These are phyloP conservation scores for Pandemis cinnamomeana DNA, from an alignment of 2,888 invertebrate species.

Conservation along the genomic window DNA sequence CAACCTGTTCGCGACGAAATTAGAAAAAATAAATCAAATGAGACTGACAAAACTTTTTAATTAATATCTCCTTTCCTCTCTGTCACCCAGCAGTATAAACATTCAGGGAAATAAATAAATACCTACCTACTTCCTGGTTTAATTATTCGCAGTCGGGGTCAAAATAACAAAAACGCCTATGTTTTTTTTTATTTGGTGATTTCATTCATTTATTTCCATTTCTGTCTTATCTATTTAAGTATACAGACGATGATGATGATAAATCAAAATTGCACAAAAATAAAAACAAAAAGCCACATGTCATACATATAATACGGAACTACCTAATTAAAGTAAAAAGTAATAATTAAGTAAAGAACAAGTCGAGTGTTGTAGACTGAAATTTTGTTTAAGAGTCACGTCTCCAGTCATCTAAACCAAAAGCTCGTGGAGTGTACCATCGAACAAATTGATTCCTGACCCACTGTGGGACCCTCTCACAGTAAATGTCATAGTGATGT, in stretches of 20 bases:
- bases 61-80: conserved; percentile 44
- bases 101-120: too few relatives aligned
- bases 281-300: background rate
- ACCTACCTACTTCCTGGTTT: background rate
- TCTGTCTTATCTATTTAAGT: background rate
- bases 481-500: too few relatives aligned
- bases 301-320: background rate
- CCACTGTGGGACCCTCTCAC: too few relatives aligned
- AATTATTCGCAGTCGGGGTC: background rate
- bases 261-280: background rate
- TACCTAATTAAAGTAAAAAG: background rate
- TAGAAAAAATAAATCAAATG: conserved; percentile 70
- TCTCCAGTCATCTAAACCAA: background rate
- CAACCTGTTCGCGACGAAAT: conserved; percentile 54
- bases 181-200: background rate
- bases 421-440: background rate
- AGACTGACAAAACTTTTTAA: conserved; percentile 68
- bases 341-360: background rate
- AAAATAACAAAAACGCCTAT: background rate
- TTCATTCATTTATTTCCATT: background rate
- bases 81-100: background rate
- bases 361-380: background rate
- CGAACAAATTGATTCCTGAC: too few relatives aligned
- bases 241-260: too few relatives aligned
- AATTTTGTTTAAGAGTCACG: background rate